Percentiles rank a stretch among this genome's conserved stretches.
Conservation (phyloP, 2,797 vertebrate species). For the Eptatretus atami region DNA sequence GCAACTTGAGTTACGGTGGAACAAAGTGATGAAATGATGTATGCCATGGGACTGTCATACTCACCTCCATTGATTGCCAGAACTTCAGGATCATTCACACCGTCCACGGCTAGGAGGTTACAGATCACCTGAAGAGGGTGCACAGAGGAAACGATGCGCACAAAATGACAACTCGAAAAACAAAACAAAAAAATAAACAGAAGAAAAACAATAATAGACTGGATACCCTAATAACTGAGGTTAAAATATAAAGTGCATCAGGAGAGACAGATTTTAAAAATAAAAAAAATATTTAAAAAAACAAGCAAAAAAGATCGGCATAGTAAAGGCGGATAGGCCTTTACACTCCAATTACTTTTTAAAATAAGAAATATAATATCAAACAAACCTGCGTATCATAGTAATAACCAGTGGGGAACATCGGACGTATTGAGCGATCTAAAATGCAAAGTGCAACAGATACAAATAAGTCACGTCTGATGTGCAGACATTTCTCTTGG, state of each 20-base stretch:
- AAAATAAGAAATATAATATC: not conserved
- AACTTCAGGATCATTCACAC: constrained; percentile 59
- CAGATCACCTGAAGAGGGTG: constrained; percentile 29
- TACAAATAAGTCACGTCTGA: too few relatives aligned
- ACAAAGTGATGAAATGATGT: too few relatives aligned
- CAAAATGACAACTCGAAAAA: not conserved
- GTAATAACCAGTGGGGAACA: constrained; percentile 71
- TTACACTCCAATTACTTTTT: too few relatives aligned
- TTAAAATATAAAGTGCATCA: not conserved
- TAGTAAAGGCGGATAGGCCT: too few relatives aligned
- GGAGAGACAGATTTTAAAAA: too few relatives aligned
- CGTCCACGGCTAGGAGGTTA: constrained; percentile 82
- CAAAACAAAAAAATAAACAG: too few relatives aligned
- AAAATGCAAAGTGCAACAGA: constrained; percentile 10
- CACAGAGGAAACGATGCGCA: not conserved
- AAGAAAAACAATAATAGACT: too few relatives aligned
- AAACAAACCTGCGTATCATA: constrained; percentile 70
- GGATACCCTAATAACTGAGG: too few relatives aligned
- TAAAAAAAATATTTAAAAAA: too few relatives aligned
- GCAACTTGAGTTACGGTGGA: too few relatives aligned
- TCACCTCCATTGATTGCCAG: constrained; percentile 85
- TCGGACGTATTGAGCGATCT: constrained; percentile 70
- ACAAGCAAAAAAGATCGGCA: too few relatives aligned
- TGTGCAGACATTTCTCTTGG: too few relatives aligned
- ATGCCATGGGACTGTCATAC: constrained; percentile 1